Conservation (phyloP, 1,140 invertebrate genomes). For the Pseudobourletiella spinata region DNA sequence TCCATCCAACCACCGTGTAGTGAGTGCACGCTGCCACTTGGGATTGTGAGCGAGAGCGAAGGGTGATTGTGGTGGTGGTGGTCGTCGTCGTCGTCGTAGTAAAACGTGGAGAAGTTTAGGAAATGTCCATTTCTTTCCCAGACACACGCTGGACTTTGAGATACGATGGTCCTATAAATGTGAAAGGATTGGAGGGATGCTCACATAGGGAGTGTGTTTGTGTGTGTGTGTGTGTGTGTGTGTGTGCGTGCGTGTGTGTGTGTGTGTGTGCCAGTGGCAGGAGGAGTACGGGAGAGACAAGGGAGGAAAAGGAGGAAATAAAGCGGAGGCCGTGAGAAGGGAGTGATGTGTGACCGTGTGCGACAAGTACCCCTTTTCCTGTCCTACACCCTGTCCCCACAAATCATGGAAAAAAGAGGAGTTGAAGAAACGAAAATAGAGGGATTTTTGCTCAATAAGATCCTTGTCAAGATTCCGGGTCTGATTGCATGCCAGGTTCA, state of each 20-base stretch:
- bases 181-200: not conserved
- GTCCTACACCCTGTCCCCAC: slow-evolving; percentile 20
- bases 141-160: not conserved
- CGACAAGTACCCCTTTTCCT: slow-evolving; percentile 19
- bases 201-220: not conserved
- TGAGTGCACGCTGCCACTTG: no score
- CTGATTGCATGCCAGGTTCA: not conserved
- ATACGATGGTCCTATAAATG: no score
- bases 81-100: no score
- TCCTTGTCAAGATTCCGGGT: slow-evolving; percentile 31
- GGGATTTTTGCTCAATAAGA: slow-evolving; percentile 36
- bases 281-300: not conserved
- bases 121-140: not conserved
- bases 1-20: no score
- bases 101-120: no score
- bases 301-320: not conserved
- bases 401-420: slow-evolving; percentile 27
- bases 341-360: slow-evolving; percentile 15
- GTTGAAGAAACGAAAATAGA: slow-evolving; percentile 28
- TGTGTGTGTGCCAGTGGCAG: no score
- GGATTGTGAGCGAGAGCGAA: no score
- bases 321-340: slow-evolving; percentile 7
- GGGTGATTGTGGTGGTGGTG: no score
- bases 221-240: no score
- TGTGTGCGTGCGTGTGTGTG: no score